Base-by-base conservation (phyloP, 2,113 vertebrate genomes). In the Casuarius casuarius region DNA sequence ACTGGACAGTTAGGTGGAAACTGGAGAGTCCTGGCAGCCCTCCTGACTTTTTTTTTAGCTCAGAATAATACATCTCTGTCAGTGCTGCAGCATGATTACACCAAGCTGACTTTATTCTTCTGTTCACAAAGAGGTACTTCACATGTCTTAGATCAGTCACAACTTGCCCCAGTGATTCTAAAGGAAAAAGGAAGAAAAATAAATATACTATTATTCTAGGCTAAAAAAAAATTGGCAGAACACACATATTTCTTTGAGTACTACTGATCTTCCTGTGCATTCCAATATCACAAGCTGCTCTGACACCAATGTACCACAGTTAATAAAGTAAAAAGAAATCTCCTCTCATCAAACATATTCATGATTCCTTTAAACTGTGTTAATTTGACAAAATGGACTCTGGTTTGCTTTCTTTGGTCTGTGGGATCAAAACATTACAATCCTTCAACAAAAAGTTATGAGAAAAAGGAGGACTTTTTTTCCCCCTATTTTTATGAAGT, bases 51-150 rank as follows among this genome's bases (percentile, higher is more conserved):
- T 59, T 94, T 70, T 94, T 70, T 23, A 90, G 67, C 54, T 67
- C 38, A 72, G 73, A 68, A 49, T 7, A 28, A 40, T 21, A 13
- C 33, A 72, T n/a, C 77, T 49, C 40, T 77, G 59, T 74, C 67
- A 59, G 71, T 25, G 22, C 19, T 71, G 63, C 2, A 5, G 75
- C 82, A 65, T 11, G 61, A 77, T 1, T 78, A 80, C 68, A 90
- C 51, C 33, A 35, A 85, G 63, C 22, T 0, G 1, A 83, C 68
- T 91, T 94, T 61, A 95, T 81, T 80, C 63, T 80, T 90, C 89
- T 83, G 25, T 70, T 94, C 91, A 86, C 68, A 93, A 79, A 91
- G 52, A 63, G 40, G 48, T 52, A 87, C 59, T 94, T 92, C 72
- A 49, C 17, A 33, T 15, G 22, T 76, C 59, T 80, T 56, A 88